Base-by-base conservation (phyloP, 1,140 invertebrate species). In the Drosophila tropicalis region DNA sequence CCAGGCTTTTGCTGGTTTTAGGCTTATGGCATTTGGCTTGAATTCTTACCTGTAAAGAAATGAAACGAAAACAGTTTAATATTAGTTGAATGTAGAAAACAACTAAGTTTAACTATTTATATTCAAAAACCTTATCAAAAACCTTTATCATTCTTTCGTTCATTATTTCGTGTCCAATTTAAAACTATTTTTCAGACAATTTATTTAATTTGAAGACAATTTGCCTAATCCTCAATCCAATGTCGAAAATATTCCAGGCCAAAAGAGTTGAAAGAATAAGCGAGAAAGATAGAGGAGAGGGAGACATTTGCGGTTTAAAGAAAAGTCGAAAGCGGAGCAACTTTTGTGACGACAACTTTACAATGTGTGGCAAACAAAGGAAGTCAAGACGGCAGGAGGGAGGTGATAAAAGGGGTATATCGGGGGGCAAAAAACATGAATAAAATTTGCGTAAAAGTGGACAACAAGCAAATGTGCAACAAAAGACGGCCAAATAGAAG, bases 381-480 rank as follows among this genome's bases (percentile, higher is more conserved):
- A 51, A 41, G 51, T 13, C 40, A 65, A 15, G 56, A n/a, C 7
- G 55, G 3, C 29, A 34, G 32, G 15, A 15, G 29, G 29, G 7
- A n/a, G 54, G 40, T 36, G 66, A 55, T 69, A 51, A 60, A 56
- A 15, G 62, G 40, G 62, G 61, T 64, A 63, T 41, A 56, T 54
- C 17, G 29, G 41, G 40, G 57, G 69, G 69, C 70, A 86, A 15
- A 67, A 44, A 40, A 89, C 84, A 89, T 84, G 85, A 85, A 87
- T 89, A 89, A 87, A 87, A 87, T 87, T 87, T 87, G 80, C 83
- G 80, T 83, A 87, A 89, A 77, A 83, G 72, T 76, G 84, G 83
- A 87, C 79, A 89, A 72, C 79, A 71, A 79, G 74, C 81, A 62
- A 72, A 81, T 89, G 76, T 73, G 77, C 74, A 75, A 47, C 58